Evolutionary conservation across 2,797 vertebrate species (phyloP), one percentile per base, ranked within the genome.

Genomic region (Dipus sagitta): DNA sequence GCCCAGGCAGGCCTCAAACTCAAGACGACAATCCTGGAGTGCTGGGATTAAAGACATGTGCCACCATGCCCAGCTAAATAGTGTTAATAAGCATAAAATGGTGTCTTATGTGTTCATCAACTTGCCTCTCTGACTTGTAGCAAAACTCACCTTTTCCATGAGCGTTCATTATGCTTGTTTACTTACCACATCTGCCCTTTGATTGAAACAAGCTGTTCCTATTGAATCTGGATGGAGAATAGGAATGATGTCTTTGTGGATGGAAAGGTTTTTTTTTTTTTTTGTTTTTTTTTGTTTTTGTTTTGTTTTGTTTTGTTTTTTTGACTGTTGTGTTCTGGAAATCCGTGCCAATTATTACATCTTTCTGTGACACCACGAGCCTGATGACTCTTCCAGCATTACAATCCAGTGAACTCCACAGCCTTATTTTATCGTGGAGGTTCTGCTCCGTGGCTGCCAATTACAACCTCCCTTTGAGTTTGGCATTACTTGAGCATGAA

Each of bases 121-220:
- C 58, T 32, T 60, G 81, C 30, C 62, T 32, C 58, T 71, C 77
- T 70, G 82, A 28, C 91, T 54, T 5, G 54, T 23, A 26, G 28
- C 1, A 23, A 86, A 77, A 83, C 21, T 52, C 47, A 72, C 78
- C 82, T 88, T 88, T 93, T 38, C 74, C 21, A 18, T 23, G 4
- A 12, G 38, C 68, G 77, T 62, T 60, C 88, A 13, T 65, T 32
- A 6, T 65, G 86, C 34, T 24, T 72, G 12, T 82, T 86, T 76
- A 86, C 32, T 34, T 42, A 80, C 54, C 79, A 64, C 30, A 32
- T n/a, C 34, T 93, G 52, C 15, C 20, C 47, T 78, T 92, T 68
- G 72, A 76, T 86, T 76, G 42, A 74, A 58, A 76, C 74, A 78
- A 84, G 87, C 71, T n/a, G 38, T 85, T 83, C 58, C 83, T 70